Base-by-base conservation (phyloP, 1,140 invertebrate species). In the Panulirus ornatus region DNA sequence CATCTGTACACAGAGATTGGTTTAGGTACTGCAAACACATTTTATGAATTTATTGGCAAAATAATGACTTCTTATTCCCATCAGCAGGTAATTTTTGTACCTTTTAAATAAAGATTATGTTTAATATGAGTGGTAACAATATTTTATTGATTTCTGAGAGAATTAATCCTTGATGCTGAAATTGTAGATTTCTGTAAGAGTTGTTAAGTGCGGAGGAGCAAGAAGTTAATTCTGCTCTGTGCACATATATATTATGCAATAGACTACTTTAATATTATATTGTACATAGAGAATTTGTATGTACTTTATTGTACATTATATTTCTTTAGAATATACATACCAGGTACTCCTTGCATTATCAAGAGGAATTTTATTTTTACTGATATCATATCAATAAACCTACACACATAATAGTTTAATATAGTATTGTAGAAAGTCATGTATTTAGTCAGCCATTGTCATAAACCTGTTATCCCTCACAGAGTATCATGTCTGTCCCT, bases 321-420 rank as follows among this genome's bases (percentile, higher is more conserved):
- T 58, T 82, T 76, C 84, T 75, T 27, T 76, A 86, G 84, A 73
- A 36, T 76, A 86, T 86, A 76, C n/a, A 86, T 76, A 76, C 58
- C 47, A 86, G 42, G 83, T 85, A 85, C 83, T 44, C 84, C 76
- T 76, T 86, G 70, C 84, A 86, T 86, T 86, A 76, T 86, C 70
- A 85, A 85, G 83, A 85, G 83, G 71, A 71, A 86, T 54, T 54
- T 76, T 86, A 86, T 86, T 86, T 86, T 86, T 86, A 76, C 71
- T 76, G 70, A 47, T 86, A 76, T 76, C 84, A 86, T 86, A 86
- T 86, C 84, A 86, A 38, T 76, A 76, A 73, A 70, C 22, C 44
- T 58, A 38, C 27, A n/a, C 40, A 54, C 71, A 76, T 86, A 76
- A 78, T 76, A 38, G 30, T 58, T 44, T 51, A 27, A n/a, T 63